Evolutionary conservation across 2,888 invertebrate species (phyloP).

Genomic region (Flexamia atlantica): DNA sequence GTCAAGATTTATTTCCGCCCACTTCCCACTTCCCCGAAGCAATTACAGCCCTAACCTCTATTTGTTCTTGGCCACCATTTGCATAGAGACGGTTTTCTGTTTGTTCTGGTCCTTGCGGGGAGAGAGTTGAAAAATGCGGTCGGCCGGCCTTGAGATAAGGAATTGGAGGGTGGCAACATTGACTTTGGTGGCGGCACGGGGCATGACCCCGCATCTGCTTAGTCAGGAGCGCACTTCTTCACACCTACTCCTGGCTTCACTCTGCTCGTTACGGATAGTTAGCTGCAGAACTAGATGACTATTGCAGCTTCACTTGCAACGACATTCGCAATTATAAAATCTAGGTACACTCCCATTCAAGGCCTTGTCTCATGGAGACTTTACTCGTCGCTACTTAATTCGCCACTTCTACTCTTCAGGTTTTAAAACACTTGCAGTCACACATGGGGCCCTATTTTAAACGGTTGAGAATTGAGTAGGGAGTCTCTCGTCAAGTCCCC

Average conservation of each 20-base stretch:
- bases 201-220: slow-evolving; percentile 43
- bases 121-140: slow-evolving; percentile 24
- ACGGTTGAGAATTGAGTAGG: too few species aligned
- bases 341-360: too few species aligned
- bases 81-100: slow-evolving; percentile 47
- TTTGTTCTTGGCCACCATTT: slow-evolving; percentile 50
- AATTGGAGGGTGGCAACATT: slow-evolving; percentile 15
- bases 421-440: too few species aligned
- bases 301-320: too few species aligned
- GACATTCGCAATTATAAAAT: too few species aligned
- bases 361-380: too few species aligned
- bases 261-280: not conserved
- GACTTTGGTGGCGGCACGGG: not conserved
- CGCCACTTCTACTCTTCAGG: too few species aligned
- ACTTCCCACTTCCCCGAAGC: not conserved
- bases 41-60: slow-evolving; percentile 32
- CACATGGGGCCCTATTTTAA: too few species aligned
- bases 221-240: not conserved
- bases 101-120: slow-evolving; percentile 43
- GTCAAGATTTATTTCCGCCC: slow-evolving; percentile 1
- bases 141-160: slow-evolving; percentile 45
- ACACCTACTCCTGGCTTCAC: not conserved
- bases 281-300: too few species aligned
- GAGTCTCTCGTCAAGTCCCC: too few species aligned
- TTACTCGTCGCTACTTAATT: too few species aligned